Conservation (phyloP, 2,113 vertebrate genomes). For the Phoenicopterus ruber region DNA sequence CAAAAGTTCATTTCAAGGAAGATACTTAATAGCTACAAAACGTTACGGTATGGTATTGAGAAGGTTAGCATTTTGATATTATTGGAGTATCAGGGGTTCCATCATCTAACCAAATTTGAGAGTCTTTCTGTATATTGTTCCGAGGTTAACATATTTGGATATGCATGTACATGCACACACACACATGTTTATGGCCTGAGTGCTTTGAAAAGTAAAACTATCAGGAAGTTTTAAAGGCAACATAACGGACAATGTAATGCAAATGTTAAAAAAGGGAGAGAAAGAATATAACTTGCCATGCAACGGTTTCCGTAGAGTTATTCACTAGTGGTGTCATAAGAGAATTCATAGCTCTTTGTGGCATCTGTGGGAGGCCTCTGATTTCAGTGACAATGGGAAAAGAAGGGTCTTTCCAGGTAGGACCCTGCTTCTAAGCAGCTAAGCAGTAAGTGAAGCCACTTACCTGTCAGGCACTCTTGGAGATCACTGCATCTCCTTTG, state of each 20-base stretch:
- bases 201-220: background rate
- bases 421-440: background rate
- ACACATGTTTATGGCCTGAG: background rate
- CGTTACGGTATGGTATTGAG: background rate
- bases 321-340: background rate
- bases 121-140: background rate
- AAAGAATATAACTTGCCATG: background rate
- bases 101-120: background rate
- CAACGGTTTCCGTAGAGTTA: background rate
- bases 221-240: background rate
- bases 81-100: background rate
- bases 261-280: background rate
- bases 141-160: background rate
- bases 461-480: background rate
- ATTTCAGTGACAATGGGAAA: background rate
- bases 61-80: background rate
- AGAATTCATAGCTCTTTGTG: background rate
- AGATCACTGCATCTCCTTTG: background rate
- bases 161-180: background rate
- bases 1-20: background rate
- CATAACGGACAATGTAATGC: background rate
- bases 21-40: background rate
- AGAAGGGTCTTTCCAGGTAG: background rate
- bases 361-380: background rate
- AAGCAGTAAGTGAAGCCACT: background rate